These are phyloP conservation scores for Xylocopa sonorina DNA, from an alignment of 1,140 invertebrate genomes.

Conservation along the genomic window DNA sequence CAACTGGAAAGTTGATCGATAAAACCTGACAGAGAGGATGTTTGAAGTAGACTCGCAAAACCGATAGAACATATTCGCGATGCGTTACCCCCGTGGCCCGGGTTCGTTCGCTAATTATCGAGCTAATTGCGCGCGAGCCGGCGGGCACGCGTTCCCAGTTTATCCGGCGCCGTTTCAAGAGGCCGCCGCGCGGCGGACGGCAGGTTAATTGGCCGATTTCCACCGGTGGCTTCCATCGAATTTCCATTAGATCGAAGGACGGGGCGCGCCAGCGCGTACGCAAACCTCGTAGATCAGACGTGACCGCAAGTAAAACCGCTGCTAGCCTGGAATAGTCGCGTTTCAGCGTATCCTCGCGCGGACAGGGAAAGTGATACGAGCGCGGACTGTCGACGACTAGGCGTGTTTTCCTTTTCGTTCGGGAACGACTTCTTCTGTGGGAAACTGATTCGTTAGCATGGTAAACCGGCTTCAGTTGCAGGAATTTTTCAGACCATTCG, in stretches of 20 bases:
- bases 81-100: background rate
- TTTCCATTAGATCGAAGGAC: conserved; percentile 20
- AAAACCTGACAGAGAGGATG: too few relatives aligned
- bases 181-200: background rate
- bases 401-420: conserved; percentile 60
- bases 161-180: conserved; percentile 32
- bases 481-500: too few relatives aligned
- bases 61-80: background rate
- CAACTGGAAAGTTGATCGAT: too few relatives aligned
- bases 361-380: conserved; percentile 58
- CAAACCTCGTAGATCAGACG: conserved; percentile 47
- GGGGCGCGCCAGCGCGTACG: background rate
- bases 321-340: background rate
- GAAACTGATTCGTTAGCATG: too few relatives aligned
- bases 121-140: conserved; percentile 36
- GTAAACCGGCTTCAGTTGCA: too few relatives aligned
- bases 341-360: conserved; percentile 39
- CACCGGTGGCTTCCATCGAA: conserved; percentile 39
- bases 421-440: background rate
- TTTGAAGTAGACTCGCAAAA: conserved; percentile 1
- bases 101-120: conserved; percentile 27
- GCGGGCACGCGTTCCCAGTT: conserved; percentile 7
- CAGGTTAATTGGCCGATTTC: conserved; percentile 47
- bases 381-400: conserved; percentile 50
- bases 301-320: conserved; percentile 39